Conservation (phyloP, 2,113 vertebrate genomes). For the Varanus salvator region DNA sequence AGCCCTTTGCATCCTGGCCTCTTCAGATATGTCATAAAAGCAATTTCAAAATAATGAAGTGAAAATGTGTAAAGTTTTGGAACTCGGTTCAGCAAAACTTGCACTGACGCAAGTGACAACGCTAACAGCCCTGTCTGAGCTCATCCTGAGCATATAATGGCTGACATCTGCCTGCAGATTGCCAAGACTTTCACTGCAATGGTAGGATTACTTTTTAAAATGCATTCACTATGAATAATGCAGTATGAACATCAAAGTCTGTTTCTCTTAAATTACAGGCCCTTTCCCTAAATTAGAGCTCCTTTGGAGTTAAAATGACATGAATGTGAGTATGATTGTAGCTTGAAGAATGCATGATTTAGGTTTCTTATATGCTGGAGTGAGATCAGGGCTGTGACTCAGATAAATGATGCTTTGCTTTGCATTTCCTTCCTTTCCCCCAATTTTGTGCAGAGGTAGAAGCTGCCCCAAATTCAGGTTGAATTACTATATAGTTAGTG, state of each 20-base stretch:
- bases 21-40: not conserved
- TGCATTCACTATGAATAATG: slow-evolving; percentile 25
- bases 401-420: not conserved
- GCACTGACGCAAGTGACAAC: not conserved
- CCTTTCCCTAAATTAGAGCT: slow-evolving; percentile 6
- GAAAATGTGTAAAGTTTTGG: not conserved
- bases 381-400: not conserved
- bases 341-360: not conserved
- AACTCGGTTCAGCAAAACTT: not conserved
- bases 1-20: not conserved
- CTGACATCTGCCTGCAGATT: slow-evolving; percentile 21
- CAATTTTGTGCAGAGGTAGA: not conserved
- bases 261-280: slow-evolving; percentile 12
- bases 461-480: not conserved
- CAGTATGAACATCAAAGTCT: slow-evolving; percentile 18
- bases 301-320: slow-evolving; percentile 3
- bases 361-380: not conserved
- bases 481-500: not conserved
- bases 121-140: not conserved
- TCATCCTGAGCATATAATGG: slow-evolving; percentile 19
- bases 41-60: not conserved
- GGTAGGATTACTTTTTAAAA: slow-evolving; percentile 13
- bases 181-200: slow-evolving; percentile 1
- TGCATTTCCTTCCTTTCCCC: not conserved
- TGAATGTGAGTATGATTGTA: not conserved